A percentile compares a stretch with the other conserved stretches of the same genome.
These are phyloP conservation scores for Malurus elegans DNA, from an alignment of 2,113 vertebrate genomes.

Conservation along the genomic window DNA sequence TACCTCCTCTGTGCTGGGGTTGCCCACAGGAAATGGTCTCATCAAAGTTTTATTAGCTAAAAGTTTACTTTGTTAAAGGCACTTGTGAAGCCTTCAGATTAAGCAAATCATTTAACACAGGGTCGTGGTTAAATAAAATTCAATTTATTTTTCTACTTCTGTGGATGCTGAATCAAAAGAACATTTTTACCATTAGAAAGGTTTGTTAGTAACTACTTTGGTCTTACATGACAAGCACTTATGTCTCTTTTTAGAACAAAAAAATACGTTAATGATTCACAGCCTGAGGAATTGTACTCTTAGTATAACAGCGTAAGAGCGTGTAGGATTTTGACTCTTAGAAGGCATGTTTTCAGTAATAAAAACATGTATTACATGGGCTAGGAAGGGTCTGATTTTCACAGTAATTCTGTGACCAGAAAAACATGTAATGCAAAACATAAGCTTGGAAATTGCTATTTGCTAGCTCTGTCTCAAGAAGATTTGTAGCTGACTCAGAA, in stretches of 20 bases:
- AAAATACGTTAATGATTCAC: slow-evolving; percentile 48
- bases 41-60: neutral
- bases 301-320: neutral
- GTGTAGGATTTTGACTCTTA: neutral
- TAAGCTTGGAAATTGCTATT: slow-evolving; percentile 61
- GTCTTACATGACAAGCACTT: neutral
- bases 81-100: neutral
- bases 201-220: neutral
- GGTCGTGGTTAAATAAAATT: neutral
- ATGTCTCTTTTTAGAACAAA: neutral
- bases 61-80: slow-evolving; percentile 14
- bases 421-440: slow-evolving; percentile 25
- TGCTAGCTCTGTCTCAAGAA: slow-evolving; percentile 49
- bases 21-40: neutral
- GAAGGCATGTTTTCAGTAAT: neutral
- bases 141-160: neutral
- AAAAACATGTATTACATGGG: neutral
- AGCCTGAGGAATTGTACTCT: neutral
- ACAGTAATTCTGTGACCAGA: slow-evolving; percentile 8
- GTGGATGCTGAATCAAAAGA: neutral
- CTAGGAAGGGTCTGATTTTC: neutral
- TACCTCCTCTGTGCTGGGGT: neutral
- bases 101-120: neutral
- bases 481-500: slow-evolving; percentile 50
- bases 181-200: neutral